Evolutionary conservation across 1,140 invertebrate species (phyloP).

Genomic region (Trachelipus rathkii): DNA sequence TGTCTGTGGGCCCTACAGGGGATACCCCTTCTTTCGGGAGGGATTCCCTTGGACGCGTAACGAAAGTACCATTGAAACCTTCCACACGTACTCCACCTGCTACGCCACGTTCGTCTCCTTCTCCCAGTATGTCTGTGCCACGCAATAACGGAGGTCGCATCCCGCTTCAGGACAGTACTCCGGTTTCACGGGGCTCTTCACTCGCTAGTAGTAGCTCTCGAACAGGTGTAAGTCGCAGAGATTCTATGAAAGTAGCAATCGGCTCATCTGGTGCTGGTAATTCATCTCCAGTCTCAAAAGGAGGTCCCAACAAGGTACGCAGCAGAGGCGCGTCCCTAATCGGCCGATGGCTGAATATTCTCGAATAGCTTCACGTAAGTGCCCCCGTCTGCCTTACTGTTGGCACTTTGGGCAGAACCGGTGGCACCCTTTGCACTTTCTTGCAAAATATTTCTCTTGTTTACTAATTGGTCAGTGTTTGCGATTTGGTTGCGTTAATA

Average conservation of each 20-base stretch:
- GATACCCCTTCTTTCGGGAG: neutral
- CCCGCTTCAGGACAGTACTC: neutral
- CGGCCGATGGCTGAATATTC: conserved; percentile 4
- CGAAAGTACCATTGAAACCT: neutral
- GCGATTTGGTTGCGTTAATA: too few relatives aligned
- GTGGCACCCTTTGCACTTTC: neutral
- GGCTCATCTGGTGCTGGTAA: neutral
- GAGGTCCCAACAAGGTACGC: neutral
- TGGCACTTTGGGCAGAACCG: conserved; percentile 1
- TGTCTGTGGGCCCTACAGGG: neutral
- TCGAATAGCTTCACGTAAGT: conserved; percentile 9
- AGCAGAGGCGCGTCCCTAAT: neutral
- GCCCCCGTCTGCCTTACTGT: neutral
- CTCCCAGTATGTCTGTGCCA: conserved; percentile 4
- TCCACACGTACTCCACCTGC: neutral
- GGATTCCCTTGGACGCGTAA: neutral
- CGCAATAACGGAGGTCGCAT: neutral
- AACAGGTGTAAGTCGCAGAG: neutral
- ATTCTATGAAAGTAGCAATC: neutral
- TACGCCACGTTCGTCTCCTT: neutral
- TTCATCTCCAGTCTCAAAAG: neutral
- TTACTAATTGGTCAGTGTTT: too few relatives aligned
- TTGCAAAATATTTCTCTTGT: too few relatives aligned
- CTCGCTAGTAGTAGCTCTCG: neutral
- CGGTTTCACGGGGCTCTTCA: neutral